A percentile compares a stretch with the other conserved stretches of the same genome.
Evolutionary conservation across 2,888 invertebrate genomes (phyloP).

Genomic region (Agrotis clavis): DNA sequence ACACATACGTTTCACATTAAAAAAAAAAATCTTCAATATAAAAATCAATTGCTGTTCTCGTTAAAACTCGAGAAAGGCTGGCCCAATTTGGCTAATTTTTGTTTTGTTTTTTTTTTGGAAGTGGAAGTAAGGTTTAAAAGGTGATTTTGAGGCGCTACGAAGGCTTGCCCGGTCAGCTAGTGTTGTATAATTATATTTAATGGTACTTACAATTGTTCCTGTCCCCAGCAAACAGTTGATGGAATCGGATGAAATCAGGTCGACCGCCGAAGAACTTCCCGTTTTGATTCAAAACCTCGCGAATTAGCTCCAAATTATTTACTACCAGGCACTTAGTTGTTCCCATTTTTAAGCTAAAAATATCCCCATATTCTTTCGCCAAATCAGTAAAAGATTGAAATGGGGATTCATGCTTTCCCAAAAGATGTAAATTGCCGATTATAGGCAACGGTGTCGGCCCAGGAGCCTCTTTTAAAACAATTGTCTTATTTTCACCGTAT

Average conservation of each 20-base stretch:
- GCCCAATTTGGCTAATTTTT: too few relatives aligned
- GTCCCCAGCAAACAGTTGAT: conserved; percentile 96
- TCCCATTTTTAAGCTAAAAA: conserved; percentile 93
- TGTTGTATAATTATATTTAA: not conserved
- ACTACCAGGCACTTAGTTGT: conserved; percentile 94
- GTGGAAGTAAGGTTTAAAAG: too few relatives aligned
- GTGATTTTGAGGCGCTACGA: too few relatives aligned
- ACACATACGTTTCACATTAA: too few relatives aligned
- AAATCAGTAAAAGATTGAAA: conserved; percentile 94
- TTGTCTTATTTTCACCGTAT: conserved; percentile 71
- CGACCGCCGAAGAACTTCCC: conserved; percentile 96
- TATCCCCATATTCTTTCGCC: conserved; percentile 93
- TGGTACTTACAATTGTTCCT: conserved; percentile 96
- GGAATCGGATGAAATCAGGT: conserved; percentile 95
- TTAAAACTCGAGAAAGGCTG: too few relatives aligned
- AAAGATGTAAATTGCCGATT: conserved; percentile 93
- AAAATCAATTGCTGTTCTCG: too few relatives aligned
- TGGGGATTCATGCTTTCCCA: conserved; percentile 92
- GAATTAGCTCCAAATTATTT: conserved; percentile 93
- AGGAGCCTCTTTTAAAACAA: conserved; percentile 88
- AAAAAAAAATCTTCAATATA: too few relatives aligned
- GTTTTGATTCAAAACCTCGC: conserved; percentile 95
- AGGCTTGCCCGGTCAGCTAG: too few relatives aligned
- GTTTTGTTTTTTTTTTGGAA: too few relatives aligned
- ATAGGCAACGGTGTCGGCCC: conserved; percentile 93